Evolutionary conservation across 2,113 vertebrate species (phyloP).

Genomic region (Murina feae): DNA sequence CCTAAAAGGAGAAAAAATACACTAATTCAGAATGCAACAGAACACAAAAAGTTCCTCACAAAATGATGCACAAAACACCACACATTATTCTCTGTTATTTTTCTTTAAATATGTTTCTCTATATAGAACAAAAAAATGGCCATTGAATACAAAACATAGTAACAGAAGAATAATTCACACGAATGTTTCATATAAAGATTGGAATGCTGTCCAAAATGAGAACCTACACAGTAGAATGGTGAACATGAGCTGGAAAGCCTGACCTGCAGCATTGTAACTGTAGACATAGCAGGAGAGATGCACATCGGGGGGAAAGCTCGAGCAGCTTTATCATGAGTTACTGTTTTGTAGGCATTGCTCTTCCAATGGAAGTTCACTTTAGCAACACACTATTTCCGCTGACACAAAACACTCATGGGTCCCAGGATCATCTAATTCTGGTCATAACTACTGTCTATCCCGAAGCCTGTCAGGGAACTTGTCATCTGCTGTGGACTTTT

Average conservation of each 20-base stretch:
- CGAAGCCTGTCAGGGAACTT: background rate
- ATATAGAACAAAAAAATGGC: background rate
- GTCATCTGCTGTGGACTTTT: background rate
- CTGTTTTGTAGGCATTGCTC: background rate
- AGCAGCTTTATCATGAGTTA: background rate
- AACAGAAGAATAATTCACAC: background rate
- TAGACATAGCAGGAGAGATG: background rate
- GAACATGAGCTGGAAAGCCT: background rate
- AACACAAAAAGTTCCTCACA: background rate
- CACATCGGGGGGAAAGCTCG: background rate
- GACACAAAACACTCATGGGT: background rate
- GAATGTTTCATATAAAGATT: background rate
- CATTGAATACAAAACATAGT: background rate
- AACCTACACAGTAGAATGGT: background rate
- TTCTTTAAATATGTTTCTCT: background rate
- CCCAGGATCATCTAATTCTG: background rate
- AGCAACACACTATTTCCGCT: background rate
- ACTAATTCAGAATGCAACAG: background rate
- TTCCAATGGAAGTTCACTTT: background rate
- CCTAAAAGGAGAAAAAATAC: background rate
- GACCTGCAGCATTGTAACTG: background rate
- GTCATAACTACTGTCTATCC: fast-evolving
- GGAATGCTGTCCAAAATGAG: background rate
- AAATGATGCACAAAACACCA: background rate
- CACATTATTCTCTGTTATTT: background rate